These are phyloP conservation scores for Penaeus japonicus DNA, from an alignment of 1,140 invertebrate species.

Conservation along the genomic window DNA sequence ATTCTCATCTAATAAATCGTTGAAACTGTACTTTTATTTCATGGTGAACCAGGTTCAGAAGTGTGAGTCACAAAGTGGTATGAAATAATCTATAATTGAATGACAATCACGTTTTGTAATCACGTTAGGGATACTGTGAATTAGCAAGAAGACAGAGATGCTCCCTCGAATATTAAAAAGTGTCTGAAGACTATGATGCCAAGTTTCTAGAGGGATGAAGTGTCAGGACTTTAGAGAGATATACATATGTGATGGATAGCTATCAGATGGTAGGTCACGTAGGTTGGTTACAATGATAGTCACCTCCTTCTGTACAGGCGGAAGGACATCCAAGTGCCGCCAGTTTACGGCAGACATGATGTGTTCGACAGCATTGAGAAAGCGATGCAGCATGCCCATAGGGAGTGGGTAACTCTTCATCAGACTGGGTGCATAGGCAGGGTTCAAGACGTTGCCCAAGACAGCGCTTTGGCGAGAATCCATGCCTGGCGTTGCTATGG, in stretches of 20 bases:
- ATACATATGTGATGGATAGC: background rate
- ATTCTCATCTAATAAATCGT: no score
- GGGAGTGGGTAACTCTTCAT: background rate
- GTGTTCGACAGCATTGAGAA: background rate
- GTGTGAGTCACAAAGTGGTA: no score
- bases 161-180: no score
- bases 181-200: no score
- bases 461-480: conserved; percentile 8
- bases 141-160: no score
- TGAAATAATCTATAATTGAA: no score
- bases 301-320: conserved; percentile 21
- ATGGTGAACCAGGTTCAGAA: no score
- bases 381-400: background rate
- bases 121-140: no score
- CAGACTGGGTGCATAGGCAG: background rate
- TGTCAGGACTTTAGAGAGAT: no score
- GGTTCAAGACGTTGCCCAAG: conserved; percentile 24
- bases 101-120: no score
- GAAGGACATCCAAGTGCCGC: background rate
- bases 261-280: background rate
- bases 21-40: no score
- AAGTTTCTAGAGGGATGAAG: no score
- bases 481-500: background rate
- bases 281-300: background rate
- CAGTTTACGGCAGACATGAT: background rate